Conservation (phyloP, 2,888 invertebrate species). For the Chouioia cunea region DNA sequence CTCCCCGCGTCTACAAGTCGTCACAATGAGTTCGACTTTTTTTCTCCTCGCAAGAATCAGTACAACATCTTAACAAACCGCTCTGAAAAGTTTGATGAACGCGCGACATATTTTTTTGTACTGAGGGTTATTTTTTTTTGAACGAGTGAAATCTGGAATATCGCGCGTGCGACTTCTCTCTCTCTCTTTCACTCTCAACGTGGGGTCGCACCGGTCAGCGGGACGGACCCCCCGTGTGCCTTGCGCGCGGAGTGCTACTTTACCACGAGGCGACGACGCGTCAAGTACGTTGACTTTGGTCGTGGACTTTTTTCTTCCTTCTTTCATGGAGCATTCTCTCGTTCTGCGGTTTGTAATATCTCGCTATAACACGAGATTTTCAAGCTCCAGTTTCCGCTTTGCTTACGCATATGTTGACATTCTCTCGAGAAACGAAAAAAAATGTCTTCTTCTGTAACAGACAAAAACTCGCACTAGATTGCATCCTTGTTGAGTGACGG, state of each 20-base stretch:
- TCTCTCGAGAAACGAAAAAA: slow-evolving; percentile 27
- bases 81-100: slow-evolving; percentile 32
- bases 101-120: slow-evolving; percentile 15
- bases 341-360: slow-evolving; percentile 48
- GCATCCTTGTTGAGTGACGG: not conserved
- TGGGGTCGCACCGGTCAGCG: slow-evolving; percentile 53
- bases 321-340: not conserved
- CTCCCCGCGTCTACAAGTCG: slow-evolving; percentile 2
- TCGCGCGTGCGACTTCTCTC: not conserved
- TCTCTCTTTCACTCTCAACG: slow-evolving; percentile 56
- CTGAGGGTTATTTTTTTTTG: not conserved
- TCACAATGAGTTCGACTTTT: slow-evolving; percentile 14
- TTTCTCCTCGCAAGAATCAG: slow-evolving; percentile 2
- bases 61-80: slow-evolving; percentile 24
- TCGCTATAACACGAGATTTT: slow-evolving; percentile 38
- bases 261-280: slow-evolving; percentile 47
- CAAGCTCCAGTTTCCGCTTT: slow-evolving; percentile 47
- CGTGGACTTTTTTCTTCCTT: slow-evolving; percentile 55
- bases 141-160: not conserved
- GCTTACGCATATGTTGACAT: slow-evolving; percentile 47
- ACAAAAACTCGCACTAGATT: slow-evolving; percentile 29
- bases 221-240: slow-evolving; percentile 57
- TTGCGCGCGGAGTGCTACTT: slow-evolving; percentile 51
- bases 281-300: slow-evolving; percentile 49
- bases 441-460: slow-evolving; percentile 13